Evolutionary conservation across 2,888 invertebrate genomes (phyloP).

Genomic region (Cheilosia vulpina): DNA sequence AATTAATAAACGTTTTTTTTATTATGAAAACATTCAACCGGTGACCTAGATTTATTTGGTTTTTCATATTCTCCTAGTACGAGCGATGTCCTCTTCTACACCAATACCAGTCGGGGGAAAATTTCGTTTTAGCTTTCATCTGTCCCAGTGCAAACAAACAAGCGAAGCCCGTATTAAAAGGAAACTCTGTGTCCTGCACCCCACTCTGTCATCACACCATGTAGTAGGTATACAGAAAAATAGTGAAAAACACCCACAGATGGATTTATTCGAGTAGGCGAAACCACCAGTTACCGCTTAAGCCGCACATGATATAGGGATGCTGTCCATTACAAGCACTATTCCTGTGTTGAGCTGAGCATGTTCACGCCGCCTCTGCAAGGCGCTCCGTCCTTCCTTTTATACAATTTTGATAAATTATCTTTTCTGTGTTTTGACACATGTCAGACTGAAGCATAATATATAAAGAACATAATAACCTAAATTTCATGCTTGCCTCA

Average conservation of each 20-base stretch:
- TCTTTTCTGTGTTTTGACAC: conserved; percentile 72
- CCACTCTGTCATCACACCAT: conserved; percentile 23
- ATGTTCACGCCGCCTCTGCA: conserved; percentile 12
- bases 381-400: conserved; percentile 44
- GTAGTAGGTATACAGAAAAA: conserved; percentile 10
- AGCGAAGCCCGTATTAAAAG: conserved; percentile 14
- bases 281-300: conserved; percentile 68
- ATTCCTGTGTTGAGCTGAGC: conserved; percentile 17
- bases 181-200: conserved; percentile 1
- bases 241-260: conserved; percentile 3
- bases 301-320: conserved; percentile 38
- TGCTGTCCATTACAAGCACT: conserved; percentile 67
- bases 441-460: conserved; percentile 66
- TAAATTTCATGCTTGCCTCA: conserved; percentile 64
- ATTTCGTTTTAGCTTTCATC: conserved; percentile 51
- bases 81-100: conserved; percentile 22
- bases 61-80: conserved; percentile 44
- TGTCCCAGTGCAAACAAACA: conserved; percentile 60
- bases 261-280: conserved; percentile 54
- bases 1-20: conserved; percentile 34
- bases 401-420: conserved; percentile 72
- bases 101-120: neutral
- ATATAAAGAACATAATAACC: conserved; percentile 61
- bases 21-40: conserved; percentile 62
- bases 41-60: conserved; percentile 62